Conservation (phyloP, 2,797 vertebrate genomes). For the Anableps anableps region DNA sequence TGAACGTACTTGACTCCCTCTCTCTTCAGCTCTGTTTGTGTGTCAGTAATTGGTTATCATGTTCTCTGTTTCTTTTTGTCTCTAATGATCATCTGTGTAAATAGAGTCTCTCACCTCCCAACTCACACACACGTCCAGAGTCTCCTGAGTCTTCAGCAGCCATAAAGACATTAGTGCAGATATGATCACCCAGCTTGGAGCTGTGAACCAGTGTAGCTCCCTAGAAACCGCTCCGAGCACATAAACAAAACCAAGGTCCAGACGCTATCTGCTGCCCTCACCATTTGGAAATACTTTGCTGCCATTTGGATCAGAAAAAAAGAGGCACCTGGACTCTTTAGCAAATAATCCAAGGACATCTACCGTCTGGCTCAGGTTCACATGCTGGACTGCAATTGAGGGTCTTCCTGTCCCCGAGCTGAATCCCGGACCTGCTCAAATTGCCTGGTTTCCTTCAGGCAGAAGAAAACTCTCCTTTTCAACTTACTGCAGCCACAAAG, state of each 20-base stretch:
- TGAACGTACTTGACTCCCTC: conserved; percentile 59
- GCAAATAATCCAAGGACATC: conserved; percentile 43
- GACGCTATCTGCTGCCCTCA: conserved; percentile 63
- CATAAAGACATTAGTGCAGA: conserved; percentile 54
- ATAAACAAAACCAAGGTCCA: conserved; percentile 66
- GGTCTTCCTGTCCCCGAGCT: conserved; percentile 33
- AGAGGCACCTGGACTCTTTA: conserved; percentile 42
- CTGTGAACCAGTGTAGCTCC: conserved; percentile 56
- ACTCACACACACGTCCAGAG: conserved; percentile 14
- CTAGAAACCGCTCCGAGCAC: conserved; percentile 45
- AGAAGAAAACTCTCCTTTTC: conserved; percentile 25
- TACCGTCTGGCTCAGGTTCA: conserved; percentile 17
- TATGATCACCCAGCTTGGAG: conserved; percentile 64
- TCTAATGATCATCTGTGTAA: conserved; percentile 61
- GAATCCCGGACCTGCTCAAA: conserved; percentile 30
- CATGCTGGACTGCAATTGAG: background rate
- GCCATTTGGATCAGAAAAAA: conserved; percentile 43
- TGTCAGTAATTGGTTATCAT: conserved; percentile 64
- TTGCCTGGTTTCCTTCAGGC: conserved; percentile 33
- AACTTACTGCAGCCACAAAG: conserved; percentile 42
- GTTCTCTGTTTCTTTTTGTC: conserved; percentile 50
- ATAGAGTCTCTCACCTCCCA: conserved; percentile 57
- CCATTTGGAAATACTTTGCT: conserved; percentile 40
- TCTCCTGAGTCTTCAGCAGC: conserved; percentile 52
- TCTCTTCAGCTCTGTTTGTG: conserved; percentile 33